A percentile compares a stretch with the other conserved stretches of the same genome.
phyloP scores from a whole-genome alignment of 2,888 invertebrate genomes.

The Acrobasis consociella region DNA sequence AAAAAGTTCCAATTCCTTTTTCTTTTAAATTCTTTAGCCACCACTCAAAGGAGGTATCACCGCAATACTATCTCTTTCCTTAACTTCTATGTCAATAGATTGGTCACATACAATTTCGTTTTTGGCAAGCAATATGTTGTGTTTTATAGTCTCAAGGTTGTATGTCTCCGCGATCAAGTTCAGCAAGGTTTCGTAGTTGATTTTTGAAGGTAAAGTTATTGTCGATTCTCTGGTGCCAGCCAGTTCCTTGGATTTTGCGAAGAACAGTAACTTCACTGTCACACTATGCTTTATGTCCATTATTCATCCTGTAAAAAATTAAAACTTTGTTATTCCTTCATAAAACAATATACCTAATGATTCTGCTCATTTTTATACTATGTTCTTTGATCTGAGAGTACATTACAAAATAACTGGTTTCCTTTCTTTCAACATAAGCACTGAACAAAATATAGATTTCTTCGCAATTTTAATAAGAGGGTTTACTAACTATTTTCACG shows the following conservation, averaged over 20 bases:
- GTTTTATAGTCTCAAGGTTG: conserved; percentile 85
- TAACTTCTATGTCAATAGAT: conserved; percentile 79
- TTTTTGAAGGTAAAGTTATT: conserved; percentile 75
- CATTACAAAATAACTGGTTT: no score
- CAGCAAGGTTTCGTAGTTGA: conserved; percentile 83
- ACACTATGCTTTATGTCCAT: conserved; percentile 76
- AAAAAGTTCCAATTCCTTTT: neutral
- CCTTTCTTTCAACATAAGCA: no score
- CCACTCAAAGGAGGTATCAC: conserved; percentile 97
- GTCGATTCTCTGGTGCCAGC: conserved; percentile 84
- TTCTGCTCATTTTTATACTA: no score
- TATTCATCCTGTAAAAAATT: conserved; percentile 56
- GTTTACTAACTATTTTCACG: neutral
- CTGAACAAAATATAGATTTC: no score
- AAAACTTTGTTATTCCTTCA: neutral
- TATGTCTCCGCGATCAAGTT: conserved; percentile 83
- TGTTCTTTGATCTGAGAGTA: no score
- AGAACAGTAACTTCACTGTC: conserved; percentile 90
- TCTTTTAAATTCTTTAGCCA: conserved; percentile 80
- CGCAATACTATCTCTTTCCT: conserved; percentile 91
- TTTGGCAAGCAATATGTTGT: conserved; percentile 89
- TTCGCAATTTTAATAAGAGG: no score
- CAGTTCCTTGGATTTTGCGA: conserved; percentile 94
- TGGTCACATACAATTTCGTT: conserved; percentile 90
- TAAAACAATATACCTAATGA: no score